Evolutionary conservation across 2,888 invertebrate genomes (phyloP).

Genomic region (Protodeltote pygarga): DNA sequence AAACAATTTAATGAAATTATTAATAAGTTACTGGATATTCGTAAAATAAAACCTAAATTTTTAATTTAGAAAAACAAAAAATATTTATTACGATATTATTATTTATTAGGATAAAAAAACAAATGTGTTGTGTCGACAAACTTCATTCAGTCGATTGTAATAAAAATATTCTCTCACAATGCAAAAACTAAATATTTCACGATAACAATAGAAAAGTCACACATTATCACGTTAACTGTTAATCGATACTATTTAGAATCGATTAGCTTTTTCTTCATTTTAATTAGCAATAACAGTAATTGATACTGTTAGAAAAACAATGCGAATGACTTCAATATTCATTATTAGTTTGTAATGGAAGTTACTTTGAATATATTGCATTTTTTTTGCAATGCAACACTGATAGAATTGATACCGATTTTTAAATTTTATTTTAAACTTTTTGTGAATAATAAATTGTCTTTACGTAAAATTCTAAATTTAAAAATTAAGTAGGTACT

Average conservation of each 20-base stretch:
- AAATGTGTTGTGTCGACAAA: neutral
- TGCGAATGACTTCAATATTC: conserved; percentile 27
- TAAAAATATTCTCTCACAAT: conserved; percentile 40
- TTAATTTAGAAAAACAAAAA: too few relatives aligned
- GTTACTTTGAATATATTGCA: conserved; percentile 33
- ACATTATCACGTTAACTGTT: conserved; percentile 45
- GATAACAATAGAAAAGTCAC: conserved; percentile 46
- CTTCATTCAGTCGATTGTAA: conserved; percentile 9
- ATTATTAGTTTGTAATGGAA: conserved; percentile 25
- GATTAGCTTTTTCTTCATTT: conserved; percentile 47
- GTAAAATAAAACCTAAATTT: too few relatives aligned
- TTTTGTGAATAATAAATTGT: neutral
- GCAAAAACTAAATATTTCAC: conserved; percentile 23
- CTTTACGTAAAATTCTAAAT: too few relatives aligned
- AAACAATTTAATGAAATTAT: too few relatives aligned
- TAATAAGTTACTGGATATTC: too few relatives aligned
- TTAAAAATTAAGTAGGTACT: too few relatives aligned
- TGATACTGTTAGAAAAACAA: conserved; percentile 35
- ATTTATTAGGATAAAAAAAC: conserved; percentile 7
- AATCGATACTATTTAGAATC: conserved; percentile 56
- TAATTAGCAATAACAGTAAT: conserved; percentile 46
- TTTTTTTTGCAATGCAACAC: conserved; percentile 19
- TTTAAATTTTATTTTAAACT: neutral
- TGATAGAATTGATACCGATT: neutral
- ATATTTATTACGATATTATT: too few relatives aligned